Conservation (phyloP, 2,888 invertebrate species). For the Parelbella ahira region DNA sequence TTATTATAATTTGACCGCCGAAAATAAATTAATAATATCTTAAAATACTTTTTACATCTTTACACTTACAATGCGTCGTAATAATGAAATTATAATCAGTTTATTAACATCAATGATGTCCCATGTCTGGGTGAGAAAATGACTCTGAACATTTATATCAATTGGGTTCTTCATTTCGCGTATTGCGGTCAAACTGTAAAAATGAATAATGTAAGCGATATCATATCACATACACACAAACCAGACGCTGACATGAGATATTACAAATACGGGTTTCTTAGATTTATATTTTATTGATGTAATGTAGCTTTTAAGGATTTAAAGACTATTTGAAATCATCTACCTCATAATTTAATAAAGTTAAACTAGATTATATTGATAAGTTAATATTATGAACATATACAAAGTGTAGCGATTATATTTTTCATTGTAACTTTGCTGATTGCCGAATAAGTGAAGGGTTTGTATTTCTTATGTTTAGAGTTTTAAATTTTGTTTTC, state of each 20-base stretch:
- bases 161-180: no score
- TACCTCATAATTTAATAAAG: conserved; percentile 77
- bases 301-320: conserved; percentile 60
- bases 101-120: no score
- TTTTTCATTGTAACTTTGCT: conserved; percentile 55
- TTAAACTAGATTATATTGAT: conserved; percentile 68
- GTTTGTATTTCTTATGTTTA: conserved; percentile 64
- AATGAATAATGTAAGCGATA: background rate
- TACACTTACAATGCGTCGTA: no score
- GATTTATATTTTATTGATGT: conserved; percentile 43
- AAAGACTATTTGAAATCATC: conserved; percentile 77
- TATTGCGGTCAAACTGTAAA: conserved; percentile 9
- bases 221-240: conserved; percentile 6
- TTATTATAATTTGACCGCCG: no score
- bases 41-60: no score
- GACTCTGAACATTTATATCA: no score
- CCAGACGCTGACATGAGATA: conserved; percentile 34
- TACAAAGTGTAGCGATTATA: conserved; percentile 66
- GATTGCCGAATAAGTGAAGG: conserved; percentile 59
- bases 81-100: no score
- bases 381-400: conserved; percentile 66
- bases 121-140: no score
- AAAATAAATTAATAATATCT: no score
- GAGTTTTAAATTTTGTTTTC: conserved; percentile 75
- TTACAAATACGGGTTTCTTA: conserved; percentile 47